These are phyloP conservation scores for Disparrhopalites patrizii DNA, from an alignment of 2,888 invertebrate genomes.

Conservation along the genomic window DNA sequence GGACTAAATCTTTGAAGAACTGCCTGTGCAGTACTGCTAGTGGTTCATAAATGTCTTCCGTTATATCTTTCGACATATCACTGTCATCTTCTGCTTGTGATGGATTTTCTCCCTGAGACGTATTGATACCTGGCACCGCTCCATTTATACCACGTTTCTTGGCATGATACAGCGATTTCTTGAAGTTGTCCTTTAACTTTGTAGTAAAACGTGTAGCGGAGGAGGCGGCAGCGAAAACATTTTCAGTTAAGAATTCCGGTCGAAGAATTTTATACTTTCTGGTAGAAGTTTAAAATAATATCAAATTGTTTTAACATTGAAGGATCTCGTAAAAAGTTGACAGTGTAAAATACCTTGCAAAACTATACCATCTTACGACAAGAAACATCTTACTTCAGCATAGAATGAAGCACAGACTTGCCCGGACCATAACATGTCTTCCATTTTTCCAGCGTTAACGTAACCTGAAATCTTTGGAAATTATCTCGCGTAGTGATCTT, in stretches of 20 bases:
- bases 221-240: slow-evolving; percentile 14
- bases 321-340: no score
- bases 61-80: not conserved
- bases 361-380: no score
- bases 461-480: not conserved
- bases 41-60: not conserved
- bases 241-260: slow-evolving; percentile 4
- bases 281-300: not conserved
- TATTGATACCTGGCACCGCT: not conserved
- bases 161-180: not conserved
- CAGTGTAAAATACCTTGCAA: no score
- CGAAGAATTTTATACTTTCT: slow-evolving; percentile 12
- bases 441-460: not conserved
- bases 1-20: not conserved
- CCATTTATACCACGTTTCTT: not conserved
- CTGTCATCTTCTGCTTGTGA: not conserved
- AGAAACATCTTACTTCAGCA: no score
- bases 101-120: not conserved
- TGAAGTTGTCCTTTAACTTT: no score
- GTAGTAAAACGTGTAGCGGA: no score
- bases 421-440: not conserved
- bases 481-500: not conserved
- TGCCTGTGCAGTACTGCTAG: not conserved
- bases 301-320: no score
- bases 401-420: not conserved